Percentiles rank a stretch among this genome's conserved stretches.
Evolutionary conservation across 2,113 vertebrate genomes (phyloP).

Genomic region (Xiphophorus couchianus): DNA sequence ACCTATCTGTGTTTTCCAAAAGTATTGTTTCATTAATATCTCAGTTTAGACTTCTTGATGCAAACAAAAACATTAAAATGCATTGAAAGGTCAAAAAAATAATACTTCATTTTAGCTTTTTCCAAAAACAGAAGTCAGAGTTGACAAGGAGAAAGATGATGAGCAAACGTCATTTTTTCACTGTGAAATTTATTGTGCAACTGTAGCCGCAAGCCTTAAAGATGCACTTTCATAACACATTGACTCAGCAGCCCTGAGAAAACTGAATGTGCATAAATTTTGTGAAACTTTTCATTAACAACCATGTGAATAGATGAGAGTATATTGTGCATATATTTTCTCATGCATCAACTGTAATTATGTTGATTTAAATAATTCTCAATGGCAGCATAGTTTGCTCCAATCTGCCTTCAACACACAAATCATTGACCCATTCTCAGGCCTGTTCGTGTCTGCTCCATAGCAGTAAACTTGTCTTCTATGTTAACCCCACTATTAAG

Average conservation of each 20-base stretch:
- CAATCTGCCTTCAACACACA: slow-evolving; percentile 1
- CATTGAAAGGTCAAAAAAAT: slow-evolving; percentile 34
- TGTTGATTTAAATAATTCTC: background rate
- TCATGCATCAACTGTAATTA: background rate
- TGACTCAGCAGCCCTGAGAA: slow-evolving; percentile 4
- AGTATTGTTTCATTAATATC: background rate
- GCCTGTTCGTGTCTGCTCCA: slow-evolving; percentile 12
- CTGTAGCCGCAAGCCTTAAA: slow-evolving; percentile 3
- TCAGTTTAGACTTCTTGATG: background rate
- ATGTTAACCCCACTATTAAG: slow-evolving; percentile 51
- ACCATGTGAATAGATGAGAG: background rate
- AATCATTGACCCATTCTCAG: slow-evolving; percentile 18
- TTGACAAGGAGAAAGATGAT: slow-evolving; percentile 20
- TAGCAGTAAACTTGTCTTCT: slow-evolving; percentile 33
- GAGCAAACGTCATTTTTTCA: background rate
- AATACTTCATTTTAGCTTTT: slow-evolving; percentile 11
- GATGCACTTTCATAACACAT: slow-evolving; percentile 6
- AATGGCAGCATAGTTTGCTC: slow-evolving; percentile 14
- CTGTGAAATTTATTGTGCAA: slow-evolving; percentile 28
- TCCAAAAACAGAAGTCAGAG: slow-evolving; percentile 28
- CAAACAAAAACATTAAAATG: slow-evolving; percentile 29
- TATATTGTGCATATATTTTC: background rate
- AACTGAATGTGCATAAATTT: background rate
- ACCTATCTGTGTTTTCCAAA: background rate
- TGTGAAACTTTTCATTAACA: background rate